These are phyloP conservation scores for Schlechtendalia chinensis DNA, from an alignment of 1,140 invertebrate species.

Conservation along the genomic window DNA sequence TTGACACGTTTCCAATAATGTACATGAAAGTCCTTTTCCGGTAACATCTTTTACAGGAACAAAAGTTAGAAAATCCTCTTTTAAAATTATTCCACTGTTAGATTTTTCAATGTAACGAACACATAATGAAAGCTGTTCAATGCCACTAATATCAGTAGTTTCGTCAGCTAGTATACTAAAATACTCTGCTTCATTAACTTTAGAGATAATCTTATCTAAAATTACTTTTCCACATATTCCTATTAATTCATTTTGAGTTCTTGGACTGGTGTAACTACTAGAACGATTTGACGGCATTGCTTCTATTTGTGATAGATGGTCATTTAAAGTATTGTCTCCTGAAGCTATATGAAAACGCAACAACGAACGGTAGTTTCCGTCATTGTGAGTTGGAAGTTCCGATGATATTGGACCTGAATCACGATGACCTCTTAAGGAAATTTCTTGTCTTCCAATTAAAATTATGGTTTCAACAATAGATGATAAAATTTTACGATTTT, in stretches of 20 bases:
- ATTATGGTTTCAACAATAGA: slow-evolving; percentile 15
- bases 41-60: slow-evolving; percentile 14
- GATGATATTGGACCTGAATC: slow-evolving; percentile 11
- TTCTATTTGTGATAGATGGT: neutral
- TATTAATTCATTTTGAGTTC: slow-evolving; percentile 16
- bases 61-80: slow-evolving; percentile 9
- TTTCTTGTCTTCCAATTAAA: slow-evolving; percentile 16
- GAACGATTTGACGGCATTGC: neutral
- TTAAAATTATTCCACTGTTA: neutral
- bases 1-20: slow-evolving; percentile 13
- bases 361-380: neutral
- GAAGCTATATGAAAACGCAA: slow-evolving; percentile 11
- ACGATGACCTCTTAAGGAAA: slow-evolving; percentile 9
- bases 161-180: slow-evolving; percentile 14
- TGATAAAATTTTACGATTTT: neutral
- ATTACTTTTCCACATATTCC: slow-evolving; percentile 8
- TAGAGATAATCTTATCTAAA: neutral
- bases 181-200: neutral
- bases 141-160: slow-evolving; percentile 15
- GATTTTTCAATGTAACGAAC: neutral
- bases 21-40: neutral
- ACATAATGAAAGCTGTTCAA: slow-evolving; percentile 15
- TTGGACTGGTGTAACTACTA: slow-evolving; percentile 6
- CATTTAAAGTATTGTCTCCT: neutral
- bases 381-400: neutral